Base-by-base conservation (phyloP, 2,113 vertebrate genomes). In the Ursus arctos region DNA sequence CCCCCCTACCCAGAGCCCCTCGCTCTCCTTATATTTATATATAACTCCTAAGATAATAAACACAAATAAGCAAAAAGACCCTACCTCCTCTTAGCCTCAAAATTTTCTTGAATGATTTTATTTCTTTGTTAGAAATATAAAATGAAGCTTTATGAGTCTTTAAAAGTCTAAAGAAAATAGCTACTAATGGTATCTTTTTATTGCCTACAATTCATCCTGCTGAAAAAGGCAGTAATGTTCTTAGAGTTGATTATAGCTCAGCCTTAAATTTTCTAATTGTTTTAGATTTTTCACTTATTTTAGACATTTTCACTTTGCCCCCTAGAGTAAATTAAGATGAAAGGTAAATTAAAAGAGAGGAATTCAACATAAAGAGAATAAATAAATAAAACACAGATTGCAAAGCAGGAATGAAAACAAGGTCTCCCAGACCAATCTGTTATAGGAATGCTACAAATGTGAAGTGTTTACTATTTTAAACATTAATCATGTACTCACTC, bases 401-500 rank as follows among this genome's bases (percentile, higher is more conserved):
- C 97, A 97, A 98, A 98, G 97, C 90, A 95, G 95, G 94, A 98
- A 98, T 97, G 97, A 98, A 99, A 99, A 98, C 97, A 98, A 96
- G 97, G 82, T 96, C 95, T 97, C 90, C 91, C 77, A 36, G 81
- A 94, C 95, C 79, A 91, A 93, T 96, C 96, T 97, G 93, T 95
- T 97, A 88, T 76, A 98, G 98, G 98, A 98, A 98, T 97, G 97
- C 97, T 98, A 98, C 95, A 97, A 98, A 98, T 94, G 96, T 98
- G 98, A 98, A 98, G 96, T 96, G 98, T 98, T 99, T 98, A 98
- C 96, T 98, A 94, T 99, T 98, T 99, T 90, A 96, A 98, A 80
- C 98, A 98, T 99, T 98, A 98, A 99, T 98, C 98, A 99, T 97
- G 98, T 93, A 96, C 97, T 98, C 98, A 97, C 97, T 97, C 92